Conservation (phyloP, 2,113 vertebrate species). For the Coptodon rendalli region DNA sequence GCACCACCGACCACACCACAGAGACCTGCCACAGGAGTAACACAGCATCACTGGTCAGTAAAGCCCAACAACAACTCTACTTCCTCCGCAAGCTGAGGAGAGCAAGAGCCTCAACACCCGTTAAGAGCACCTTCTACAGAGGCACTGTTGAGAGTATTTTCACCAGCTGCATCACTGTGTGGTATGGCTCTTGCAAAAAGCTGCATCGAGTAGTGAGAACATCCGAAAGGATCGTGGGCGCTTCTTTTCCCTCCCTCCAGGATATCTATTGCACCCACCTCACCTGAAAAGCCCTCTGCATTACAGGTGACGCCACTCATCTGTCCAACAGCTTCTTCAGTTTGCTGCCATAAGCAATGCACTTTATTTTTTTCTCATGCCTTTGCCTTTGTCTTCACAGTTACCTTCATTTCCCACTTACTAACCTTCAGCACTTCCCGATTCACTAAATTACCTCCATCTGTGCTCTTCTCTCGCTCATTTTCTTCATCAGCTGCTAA, state of each 20-base stretch:
- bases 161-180: neutral
- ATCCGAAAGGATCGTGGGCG: neutral
- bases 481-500: neutral
- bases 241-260: neutral
- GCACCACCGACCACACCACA: neutral
- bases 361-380: too few relatives aligned
- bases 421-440: neutral
- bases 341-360: neutral
- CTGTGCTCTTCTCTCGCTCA: neutral
- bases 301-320: neutral
- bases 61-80: neutral
- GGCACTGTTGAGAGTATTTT: neutral
- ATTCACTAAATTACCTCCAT: neutral
- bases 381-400: neutral
- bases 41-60: neutral
- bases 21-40: neutral
- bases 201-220: neutral
- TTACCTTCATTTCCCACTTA: neutral
- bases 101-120: neutral
- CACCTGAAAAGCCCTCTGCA: neutral
- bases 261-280: neutral
- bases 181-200: neutral
- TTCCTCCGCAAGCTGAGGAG: neutral
- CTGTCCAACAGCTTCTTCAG: neutral
- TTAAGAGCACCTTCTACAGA: neutral